These are phyloP conservation scores for Heliangelus exortis DNA, from an alignment of 2,797 vertebrate species.

Conservation along the genomic window DNA sequence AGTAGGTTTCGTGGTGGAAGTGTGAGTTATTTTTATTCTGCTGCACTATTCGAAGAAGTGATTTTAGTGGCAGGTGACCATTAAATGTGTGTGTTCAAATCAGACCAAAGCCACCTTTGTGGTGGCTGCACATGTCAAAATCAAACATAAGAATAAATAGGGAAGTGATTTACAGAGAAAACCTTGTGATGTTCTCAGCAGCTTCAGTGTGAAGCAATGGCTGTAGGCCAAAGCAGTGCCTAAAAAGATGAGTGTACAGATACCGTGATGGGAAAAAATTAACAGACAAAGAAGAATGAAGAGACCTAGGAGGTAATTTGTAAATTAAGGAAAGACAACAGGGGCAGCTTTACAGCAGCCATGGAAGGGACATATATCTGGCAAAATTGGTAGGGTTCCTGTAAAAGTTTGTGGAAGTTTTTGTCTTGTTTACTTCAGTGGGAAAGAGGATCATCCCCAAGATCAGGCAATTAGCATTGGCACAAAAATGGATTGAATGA, in stretches of 20 bases:
- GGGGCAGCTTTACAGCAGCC: neutral
- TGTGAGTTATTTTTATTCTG: neutral
- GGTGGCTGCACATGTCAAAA: neutral
- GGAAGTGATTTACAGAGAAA: neutral
- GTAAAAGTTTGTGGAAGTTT: neutral
- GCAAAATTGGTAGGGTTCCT: neutral
- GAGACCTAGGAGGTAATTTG: neutral
- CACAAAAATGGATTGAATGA: constrained; percentile 49
- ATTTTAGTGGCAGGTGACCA: neutral
- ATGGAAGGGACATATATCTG: neutral
- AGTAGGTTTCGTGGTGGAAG: neutral
- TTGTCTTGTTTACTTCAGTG: neutral
- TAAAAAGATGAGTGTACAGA: neutral
- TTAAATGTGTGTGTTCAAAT: neutral
- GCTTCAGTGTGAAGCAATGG: neutral
- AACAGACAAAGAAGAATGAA: neutral
- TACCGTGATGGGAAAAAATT: neutral
- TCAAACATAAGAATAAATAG: neutral
- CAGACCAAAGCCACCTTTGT: neutral
- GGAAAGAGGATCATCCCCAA: neutral
- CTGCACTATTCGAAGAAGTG: neutral
- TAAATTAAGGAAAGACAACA: neutral
- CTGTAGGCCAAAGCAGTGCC: neutral
- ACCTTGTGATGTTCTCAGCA: neutral
- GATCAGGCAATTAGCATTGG: constrained; percentile 24